Evolutionary conservation across 2,888 invertebrate genomes (phyloP).

Genomic region (Lepas anatifera): DNA sequence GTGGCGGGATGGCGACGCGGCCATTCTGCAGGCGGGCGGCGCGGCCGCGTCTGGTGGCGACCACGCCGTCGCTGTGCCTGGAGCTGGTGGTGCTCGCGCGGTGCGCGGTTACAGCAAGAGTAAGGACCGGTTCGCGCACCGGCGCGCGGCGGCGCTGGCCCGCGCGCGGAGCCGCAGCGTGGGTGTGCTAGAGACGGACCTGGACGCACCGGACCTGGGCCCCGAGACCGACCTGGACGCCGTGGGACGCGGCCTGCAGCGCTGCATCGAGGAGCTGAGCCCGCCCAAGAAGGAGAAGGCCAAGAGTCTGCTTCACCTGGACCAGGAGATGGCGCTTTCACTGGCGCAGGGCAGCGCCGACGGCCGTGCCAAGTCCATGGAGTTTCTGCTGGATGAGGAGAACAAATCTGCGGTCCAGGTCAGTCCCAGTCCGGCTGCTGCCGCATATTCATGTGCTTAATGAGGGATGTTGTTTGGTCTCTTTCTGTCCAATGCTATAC

Average conservation of each 20-base stretch:
- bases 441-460: not conserved
- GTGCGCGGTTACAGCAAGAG: slow-evolving; percentile 31
- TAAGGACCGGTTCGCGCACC: slow-evolving; percentile 34
- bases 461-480: too few species aligned
- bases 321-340: slow-evolving; percentile 17
- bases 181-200: slow-evolving; percentile 79
- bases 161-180: slow-evolving; percentile 33
- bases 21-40: slow-evolving; percentile 3
- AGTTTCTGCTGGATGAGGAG: slow-evolving; percentile 86
- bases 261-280: slow-evolving; percentile 19
- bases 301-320: slow-evolving; percentile 23
- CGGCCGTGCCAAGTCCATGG: slow-evolving; percentile 66
- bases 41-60: not conserved
- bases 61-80: slow-evolving; percentile 32
- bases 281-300: slow-evolving; percentile 21
- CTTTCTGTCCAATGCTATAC: too few species aligned
- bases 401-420: slow-evolving; percentile 78
- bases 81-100: slow-evolving; percentile 27
- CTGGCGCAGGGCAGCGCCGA: slow-evolving; percentile 23
- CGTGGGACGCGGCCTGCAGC: slow-evolving; percentile 11
- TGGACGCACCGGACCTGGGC: slow-evolving; percentile 46
- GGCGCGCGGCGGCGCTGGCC: slow-evolving; percentile 26
- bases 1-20: not conserved
- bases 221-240: slow-evolving; percentile 5
- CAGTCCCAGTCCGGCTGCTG: slow-evolving; percentile 36